Evolutionary conservation across 2,797 vertebrate genomes (phyloP).

Genomic region (Gymnoscopelus microlampas): DNA sequence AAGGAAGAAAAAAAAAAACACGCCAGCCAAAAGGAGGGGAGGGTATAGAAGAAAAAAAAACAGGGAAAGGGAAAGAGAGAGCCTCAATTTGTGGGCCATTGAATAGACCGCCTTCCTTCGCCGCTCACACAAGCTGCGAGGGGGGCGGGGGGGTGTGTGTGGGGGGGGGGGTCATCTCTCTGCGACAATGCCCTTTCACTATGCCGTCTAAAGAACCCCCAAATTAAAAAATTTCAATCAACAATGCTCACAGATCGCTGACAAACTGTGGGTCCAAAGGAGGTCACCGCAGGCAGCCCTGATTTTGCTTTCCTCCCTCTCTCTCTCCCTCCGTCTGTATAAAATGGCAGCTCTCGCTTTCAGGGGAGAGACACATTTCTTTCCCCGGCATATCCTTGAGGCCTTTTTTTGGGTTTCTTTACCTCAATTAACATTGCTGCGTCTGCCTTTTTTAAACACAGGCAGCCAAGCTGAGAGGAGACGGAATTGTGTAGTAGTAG

Average conservation of each 20-base stretch:
- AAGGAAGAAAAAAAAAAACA: conserved; percentile 12
- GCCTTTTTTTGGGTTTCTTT: conserved; percentile 67
- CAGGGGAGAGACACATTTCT: conserved; percentile 75
- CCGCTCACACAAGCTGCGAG: conserved; percentile 45
- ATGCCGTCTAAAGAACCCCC: conserved; percentile 87
- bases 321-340: conserved; percentile 51
- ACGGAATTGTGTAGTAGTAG: conserved; percentile 65
- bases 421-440: conserved; percentile 82
- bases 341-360: conserved; percentile 84
- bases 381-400: conserved; percentile 80
- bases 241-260: conserved; percentile 89
- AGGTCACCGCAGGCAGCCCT: conserved; percentile 79
- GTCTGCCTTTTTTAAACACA: conserved; percentile 67
- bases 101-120: conserved; percentile 83
- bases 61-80: conserved; percentile 83
- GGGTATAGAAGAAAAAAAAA: conserved; percentile 76
- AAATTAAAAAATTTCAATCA: conserved; percentile 95
- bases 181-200: conserved; percentile 85
- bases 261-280: conserved; percentile 88
- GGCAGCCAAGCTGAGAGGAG: conserved; percentile 48
- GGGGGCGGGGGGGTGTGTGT: conserved; percentile 71
- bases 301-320: conserved; percentile 72
- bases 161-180: conserved; percentile 86
- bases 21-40: conserved; percentile 13
- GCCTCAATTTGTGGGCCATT: conserved; percentile 79